Evolutionary conservation across 2,113 vertebrate genomes (phyloP).

Genomic region (Danionella cerebrum): DNA sequence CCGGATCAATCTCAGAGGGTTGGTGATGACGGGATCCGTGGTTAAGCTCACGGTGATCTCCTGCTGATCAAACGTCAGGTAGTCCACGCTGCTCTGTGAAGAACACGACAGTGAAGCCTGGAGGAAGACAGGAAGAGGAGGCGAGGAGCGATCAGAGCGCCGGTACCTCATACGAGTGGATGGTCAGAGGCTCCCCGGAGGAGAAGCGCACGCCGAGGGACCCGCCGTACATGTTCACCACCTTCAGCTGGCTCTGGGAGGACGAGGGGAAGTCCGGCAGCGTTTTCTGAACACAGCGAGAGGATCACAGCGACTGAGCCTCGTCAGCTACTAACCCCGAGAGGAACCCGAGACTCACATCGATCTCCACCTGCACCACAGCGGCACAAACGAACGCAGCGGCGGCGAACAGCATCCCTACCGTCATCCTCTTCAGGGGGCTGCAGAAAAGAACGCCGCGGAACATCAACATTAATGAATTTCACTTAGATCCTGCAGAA

Average conservation of each 20-base stretch:
- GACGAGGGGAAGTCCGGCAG: constrained; percentile 72
- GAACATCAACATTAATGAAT: not conserved
- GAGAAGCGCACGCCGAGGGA: constrained; percentile 39
- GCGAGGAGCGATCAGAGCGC: not conserved
- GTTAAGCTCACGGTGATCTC: constrained; percentile 22
- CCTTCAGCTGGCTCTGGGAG: constrained; percentile 70
- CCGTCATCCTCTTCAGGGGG: constrained; percentile 84
- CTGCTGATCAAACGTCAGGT: constrained; percentile 44
- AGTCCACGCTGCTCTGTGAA: constrained; percentile 60
- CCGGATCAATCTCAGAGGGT: rapidly evolving
- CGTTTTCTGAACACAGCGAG: constrained; percentile 82
- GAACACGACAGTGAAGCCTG: not conserved
- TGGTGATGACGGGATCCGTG: rapidly evolving
- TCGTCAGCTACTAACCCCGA: no score
- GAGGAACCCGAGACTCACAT: no score
- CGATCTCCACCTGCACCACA: constrained; percentile 80
- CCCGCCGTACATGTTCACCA: constrained; percentile 68
- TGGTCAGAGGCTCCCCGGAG: not conserved
- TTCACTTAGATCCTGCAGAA: no score
- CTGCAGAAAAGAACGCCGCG: constrained; percentile 55
- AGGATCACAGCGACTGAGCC: no score
- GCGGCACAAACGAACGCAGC: constrained; percentile 84
- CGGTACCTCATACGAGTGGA: constrained; percentile 49
- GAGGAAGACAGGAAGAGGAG: not conserved
- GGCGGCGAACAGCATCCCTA: constrained; percentile 87